phyloP scores from a whole-genome alignment of 2,888 invertebrate genomes.

The Polydesmus complanatus region DNA sequence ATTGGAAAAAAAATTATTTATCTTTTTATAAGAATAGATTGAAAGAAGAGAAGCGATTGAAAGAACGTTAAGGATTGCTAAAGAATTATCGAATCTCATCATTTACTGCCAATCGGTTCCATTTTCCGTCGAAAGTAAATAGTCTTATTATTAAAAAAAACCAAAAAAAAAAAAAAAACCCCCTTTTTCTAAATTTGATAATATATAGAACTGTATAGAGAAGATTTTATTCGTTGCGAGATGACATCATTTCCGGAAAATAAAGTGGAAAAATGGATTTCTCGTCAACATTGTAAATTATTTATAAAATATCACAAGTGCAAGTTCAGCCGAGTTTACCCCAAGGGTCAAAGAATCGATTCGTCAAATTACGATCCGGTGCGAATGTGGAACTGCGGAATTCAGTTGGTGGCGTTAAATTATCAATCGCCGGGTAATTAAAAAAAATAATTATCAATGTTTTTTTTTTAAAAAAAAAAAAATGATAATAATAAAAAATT shows the following conservation, averaged over 20 bases:
- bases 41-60: constrained; percentile 59
- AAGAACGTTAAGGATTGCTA: constrained; percentile 75
- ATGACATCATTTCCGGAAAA: constrained; percentile 98
- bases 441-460: too few species aligned
- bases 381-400: constrained; percentile 88
- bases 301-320: constrained; percentile 30
- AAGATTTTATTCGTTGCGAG: constrained; percentile 50
- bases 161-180: too few species aligned
- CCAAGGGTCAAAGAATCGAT: constrained; percentile 73
- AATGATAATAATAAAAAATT: too few species aligned
- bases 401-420: constrained; percentile 94
- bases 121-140: constrained; percentile 53
- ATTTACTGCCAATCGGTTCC: constrained; percentile 85
- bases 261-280: constrained; percentile 82
- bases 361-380: constrained; percentile 95
- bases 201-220: constrained; percentile 2
- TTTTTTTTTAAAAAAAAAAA: too few species aligned
- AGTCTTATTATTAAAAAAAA: too few species aligned
- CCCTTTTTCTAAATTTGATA: too few species aligned
- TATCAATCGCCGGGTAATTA: constrained; percentile 76
- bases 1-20: not conserved
- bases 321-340: constrained; percentile 89
- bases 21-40: constrained; percentile 8
- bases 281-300: constrained; percentile 41
- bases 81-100: constrained; percentile 92